Percentiles rank a stretch among this genome's conserved stretches.
These are phyloP conservation scores for Dolichotis patagonum DNA, from an alignment of 2,113 vertebrate species.

Conservation along the genomic window DNA sequence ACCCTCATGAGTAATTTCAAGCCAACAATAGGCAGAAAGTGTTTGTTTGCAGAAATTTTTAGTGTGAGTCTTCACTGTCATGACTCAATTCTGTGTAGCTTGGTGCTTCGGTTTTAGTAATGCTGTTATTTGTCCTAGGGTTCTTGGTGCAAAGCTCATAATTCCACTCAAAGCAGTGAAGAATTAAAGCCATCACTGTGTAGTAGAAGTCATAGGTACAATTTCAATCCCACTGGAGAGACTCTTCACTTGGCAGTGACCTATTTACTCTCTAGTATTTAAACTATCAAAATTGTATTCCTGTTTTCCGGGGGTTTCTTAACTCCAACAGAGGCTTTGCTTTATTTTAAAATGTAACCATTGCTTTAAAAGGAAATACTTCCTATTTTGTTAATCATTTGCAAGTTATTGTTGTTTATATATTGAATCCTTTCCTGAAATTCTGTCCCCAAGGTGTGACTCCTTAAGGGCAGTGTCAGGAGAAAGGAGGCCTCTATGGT, in stretches of 20 bases:
- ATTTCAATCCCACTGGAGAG: not conserved
- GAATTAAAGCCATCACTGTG: not conserved
- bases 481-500: not conserved
- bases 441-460: not conserved
- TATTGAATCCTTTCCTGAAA: not conserved
- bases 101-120: not conserved
- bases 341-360: not conserved
- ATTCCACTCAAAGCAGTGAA: not conserved
- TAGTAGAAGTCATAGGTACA: not conserved
- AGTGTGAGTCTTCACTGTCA: not conserved
- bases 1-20: not conserved
- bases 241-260: not conserved
- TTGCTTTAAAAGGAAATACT: not conserved
- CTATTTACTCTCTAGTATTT: not conserved
- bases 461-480: not conserved
- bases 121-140: not conserved
- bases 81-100: not conserved
- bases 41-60: not conserved
- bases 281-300: constrained; percentile 2
- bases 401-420: not conserved
- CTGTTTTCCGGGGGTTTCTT: not conserved
- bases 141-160: not conserved
- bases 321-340: not conserved
- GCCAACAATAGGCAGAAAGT: not conserved
- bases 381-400: not conserved